phyloP scores from a whole-genome alignment of 2,113 vertebrate genomes.

The Oreotrochilus melanogaster region DNA sequence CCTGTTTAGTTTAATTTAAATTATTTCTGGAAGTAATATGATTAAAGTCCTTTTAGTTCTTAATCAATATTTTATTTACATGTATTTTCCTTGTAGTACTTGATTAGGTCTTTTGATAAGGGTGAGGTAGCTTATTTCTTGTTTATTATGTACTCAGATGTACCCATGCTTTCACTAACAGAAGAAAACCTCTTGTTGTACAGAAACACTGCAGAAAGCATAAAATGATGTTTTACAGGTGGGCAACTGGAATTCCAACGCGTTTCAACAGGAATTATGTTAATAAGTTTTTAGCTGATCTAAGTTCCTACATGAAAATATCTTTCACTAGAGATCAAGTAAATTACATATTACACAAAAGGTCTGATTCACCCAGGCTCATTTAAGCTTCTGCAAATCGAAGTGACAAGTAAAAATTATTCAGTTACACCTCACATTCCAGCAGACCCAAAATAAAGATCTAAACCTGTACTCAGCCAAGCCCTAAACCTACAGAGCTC shows the following conservation, averaged over 20 bases:
- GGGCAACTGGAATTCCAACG: neutral
- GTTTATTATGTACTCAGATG: conserved; percentile 12
- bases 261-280: neutral
- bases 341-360: neutral
- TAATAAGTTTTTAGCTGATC: neutral
- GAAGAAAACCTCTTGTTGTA: neutral
- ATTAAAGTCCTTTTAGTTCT: conserved; percentile 81
- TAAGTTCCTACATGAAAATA: neutral
- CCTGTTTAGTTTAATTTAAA: conserved; percentile 79
- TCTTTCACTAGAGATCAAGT: neutral
- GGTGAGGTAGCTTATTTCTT: conserved; percentile 25
- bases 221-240: neutral
- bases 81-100: conserved; percentile 68
- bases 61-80: conserved; percentile 83
- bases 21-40: conserved; percentile 79
- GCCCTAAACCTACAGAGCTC: neutral
- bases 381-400: neutral
- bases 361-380: neutral
- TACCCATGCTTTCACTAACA: neutral
- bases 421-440: neutral
- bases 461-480: neutral
- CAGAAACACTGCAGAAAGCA: neutral
- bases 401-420: neutral
- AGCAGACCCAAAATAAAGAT: neutral
- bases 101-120: conserved; percentile 65